phyloP scores from a whole-genome alignment of 2,888 invertebrate genomes.

The Platycnemis pennipes region DNA sequence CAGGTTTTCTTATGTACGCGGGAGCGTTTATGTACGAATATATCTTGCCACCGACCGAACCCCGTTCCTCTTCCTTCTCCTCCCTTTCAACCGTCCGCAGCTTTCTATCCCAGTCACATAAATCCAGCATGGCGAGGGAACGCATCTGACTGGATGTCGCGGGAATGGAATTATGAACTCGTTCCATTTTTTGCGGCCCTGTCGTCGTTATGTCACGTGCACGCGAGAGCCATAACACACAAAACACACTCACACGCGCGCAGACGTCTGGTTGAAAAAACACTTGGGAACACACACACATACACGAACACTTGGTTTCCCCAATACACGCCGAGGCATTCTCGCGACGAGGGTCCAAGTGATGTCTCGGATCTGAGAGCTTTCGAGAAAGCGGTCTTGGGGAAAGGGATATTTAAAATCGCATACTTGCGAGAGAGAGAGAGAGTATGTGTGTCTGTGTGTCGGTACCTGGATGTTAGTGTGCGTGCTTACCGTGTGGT shows the following conservation, averaged over 20 bases:
- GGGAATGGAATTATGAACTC: conserved; percentile 64
- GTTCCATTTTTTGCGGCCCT: conserved; percentile 36
- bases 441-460: too few relatives aligned
- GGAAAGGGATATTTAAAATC: too few relatives aligned
- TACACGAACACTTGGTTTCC: too few relatives aligned
- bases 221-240: conserved; percentile 50
- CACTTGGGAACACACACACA: not conserved
- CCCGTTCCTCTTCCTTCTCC: not conserved
- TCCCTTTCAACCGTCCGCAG: not conserved
- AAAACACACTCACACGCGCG: not conserved
- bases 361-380: too few relatives aligned
- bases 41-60: not conserved
- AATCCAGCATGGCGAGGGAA: conserved; percentile 33
- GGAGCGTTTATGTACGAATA: too few relatives aligned
- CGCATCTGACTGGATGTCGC: conserved; percentile 60
- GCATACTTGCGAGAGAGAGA: too few relatives aligned
- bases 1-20: too few relatives aligned
- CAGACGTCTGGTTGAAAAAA: not conserved
- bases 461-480: too few relatives aligned
- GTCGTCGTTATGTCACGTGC: conserved; percentile 58
- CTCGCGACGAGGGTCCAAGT: too few relatives aligned
- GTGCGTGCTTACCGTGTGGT: too few relatives aligned
- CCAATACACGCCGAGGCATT: too few relatives aligned
- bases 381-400: too few relatives aligned
- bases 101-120: conserved; percentile 28